Conservation (phyloP, 2,797 vertebrate genomes). For the Gambelia wislizenii region DNA sequence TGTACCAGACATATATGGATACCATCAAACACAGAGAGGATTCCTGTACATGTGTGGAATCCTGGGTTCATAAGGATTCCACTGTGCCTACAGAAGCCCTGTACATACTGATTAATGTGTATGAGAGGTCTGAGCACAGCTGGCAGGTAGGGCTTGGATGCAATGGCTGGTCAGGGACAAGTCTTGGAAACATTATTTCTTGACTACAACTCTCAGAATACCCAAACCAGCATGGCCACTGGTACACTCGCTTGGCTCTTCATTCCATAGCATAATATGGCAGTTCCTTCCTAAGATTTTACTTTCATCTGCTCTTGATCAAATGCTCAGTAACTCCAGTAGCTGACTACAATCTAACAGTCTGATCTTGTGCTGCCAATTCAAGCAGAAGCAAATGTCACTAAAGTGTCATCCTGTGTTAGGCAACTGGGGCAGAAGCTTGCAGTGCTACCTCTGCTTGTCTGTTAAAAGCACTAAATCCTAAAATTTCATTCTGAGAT, state of each 20-base stretch:
- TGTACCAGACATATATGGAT: background rate
- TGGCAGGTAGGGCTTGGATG: too few species aligned
- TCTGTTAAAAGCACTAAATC: background rate
- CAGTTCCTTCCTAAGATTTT: background rate
- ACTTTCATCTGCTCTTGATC: background rate
- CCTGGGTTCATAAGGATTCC: background rate
- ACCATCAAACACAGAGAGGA: background rate
- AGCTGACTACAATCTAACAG: background rate
- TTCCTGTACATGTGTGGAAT: background rate
- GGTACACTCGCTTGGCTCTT: background rate
- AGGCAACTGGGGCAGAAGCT: background rate
- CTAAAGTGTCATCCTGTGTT: background rate
- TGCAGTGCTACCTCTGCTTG: background rate
- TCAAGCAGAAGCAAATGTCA: conserved; percentile 12
- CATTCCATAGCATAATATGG: background rate
- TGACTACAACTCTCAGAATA: too few species aligned
- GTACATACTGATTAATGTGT: background rate
- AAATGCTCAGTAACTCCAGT: background rate
- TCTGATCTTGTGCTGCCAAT: conserved; percentile 9
- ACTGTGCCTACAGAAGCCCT: background rate
- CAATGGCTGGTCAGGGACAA: too few species aligned
- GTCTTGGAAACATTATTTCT: too few species aligned
- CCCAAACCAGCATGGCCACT: background rate
- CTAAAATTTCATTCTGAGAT: background rate
- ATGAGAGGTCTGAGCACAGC: background rate